Base-by-base conservation (phyloP, 2,797 vertebrate species). In the Micromesistius poutassou region DNA sequence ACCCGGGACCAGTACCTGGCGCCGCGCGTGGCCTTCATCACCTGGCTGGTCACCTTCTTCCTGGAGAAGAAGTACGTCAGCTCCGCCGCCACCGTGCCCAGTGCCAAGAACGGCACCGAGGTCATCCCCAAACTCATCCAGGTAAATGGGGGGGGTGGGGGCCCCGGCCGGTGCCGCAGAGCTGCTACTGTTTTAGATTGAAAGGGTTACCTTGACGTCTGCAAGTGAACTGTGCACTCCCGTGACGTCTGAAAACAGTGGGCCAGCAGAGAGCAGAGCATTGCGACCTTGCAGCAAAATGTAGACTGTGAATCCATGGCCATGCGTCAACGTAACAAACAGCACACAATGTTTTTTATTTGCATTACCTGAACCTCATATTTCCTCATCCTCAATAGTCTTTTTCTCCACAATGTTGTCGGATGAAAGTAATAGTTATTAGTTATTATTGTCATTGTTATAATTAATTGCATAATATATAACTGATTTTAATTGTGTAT, bases 31-130 rank as follows among this genome's bases (percentile, higher is more conserved):
- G 94, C 95, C 89, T 99, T 99, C 87, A 99, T 99, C 93, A 97
- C 95, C 84, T 99, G 97, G 98, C 94, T 99, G 62, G 97, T 99
- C 91, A 98, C 96, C 82, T 99, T 99, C 94, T 99, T 99, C 95
- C 96, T 98, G 90, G 98, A 99, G 94, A 98, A 98, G 93, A 99
- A 98, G 90, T 98, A 97, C 70, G 90, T 97, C 88, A 94, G 94
- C 91, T 91, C 95, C 87, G 84, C 95, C 87, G 86, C 90, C 79
- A 81, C 91, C 76, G 89, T 86, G 84, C 96, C 95, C 87, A 95
- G 88, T 87, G 88, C 94, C 80, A 98, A 96, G 94, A 99, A 98
- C 42, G 97, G 97, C 92, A 95, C 93, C 4, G 98, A 99, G 82
- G 89, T 96, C 86, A 91, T 98, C 80, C 98, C 98, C 84, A 98